Base-by-base conservation (phyloP, 2,888 invertebrate genomes). In the Archips crataeganus region DNA sequence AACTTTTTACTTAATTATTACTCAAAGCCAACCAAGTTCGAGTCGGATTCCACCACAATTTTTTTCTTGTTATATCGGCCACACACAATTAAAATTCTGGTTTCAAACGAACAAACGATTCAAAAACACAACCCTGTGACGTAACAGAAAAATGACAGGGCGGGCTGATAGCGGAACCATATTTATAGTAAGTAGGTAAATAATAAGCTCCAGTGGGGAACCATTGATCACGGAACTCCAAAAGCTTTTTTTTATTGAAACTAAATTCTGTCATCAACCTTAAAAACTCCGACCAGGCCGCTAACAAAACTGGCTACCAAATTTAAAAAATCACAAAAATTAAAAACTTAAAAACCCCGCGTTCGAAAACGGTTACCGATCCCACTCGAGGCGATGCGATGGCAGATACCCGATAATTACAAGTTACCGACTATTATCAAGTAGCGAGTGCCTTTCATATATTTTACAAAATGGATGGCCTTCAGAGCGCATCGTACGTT, bases 381-480 rank as follows among this genome's bases (percentile, higher is more conserved):
- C 71, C 66, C 61, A 68, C 69, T 72, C 72, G 63, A 23, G 74
- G 74, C 74, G 74, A 73, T 73, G 74, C 74, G 74, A 70, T 74
- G 51, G 59, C 60, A 39, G 80, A 86, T 74, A 83, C 80, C 84
- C 88, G 81, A 89, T 92, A 93, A 93, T 94, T 94, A 93, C 90
- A 87, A 86, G 85, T 88, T 90, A 90, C 89, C 54, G 87, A 89
- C 91, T 91, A 93, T 93, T 94, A 94, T 94, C 92, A 93, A 94
- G 94, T 94, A 94, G 91, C 92, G 84, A 87, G 81, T 85, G 85
- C 84, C 91, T 92, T 93, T 92, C 93, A 92, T 93, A 93, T 93
- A 92, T 92, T 93, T 92, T 90, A 93, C 90, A 89, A 89, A 93
- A 92, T 91, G 91, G 90, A 92, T 89, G 90, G 90, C 80, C 87